Evolutionary conservation across 2,113 vertebrate genomes (phyloP), one percentile per base, ranked within the genome.

Genomic region (Elaphurus davidianus): DNA sequence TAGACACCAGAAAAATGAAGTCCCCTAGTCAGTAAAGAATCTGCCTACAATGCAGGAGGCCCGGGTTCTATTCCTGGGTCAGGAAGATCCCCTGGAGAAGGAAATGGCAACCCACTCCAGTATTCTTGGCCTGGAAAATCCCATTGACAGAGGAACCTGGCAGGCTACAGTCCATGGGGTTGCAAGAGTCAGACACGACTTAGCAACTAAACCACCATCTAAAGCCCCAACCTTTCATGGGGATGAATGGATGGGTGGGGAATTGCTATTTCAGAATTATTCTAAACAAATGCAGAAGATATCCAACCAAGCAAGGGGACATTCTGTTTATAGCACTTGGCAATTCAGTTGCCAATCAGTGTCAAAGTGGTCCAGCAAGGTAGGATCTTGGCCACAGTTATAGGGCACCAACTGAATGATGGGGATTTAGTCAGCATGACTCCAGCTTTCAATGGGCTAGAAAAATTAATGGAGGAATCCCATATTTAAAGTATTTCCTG

Each of bases 331-430:
- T 79, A 78, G 55, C 91, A 59, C 30, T 30, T 62, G 84, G 50
- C 33, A 92, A 9, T 91, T 95, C 28, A 45, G 33, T 71, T 95
- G 36, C 81, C 82, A 76, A n/a, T 90, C 47, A 33, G 33, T 76
- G n/a, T 88, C 82, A 64, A 67, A 93, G 43, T 94, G 25, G 59
- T 97, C 87, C 36, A 96, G 87, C 7, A 52, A 91, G 57, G 36
- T 36, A 82, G 82, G 27, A 28, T 67, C 60, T 89, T 93, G 54
- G 47, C 71, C 67, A 60, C 5, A 90, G 47, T 28, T 86, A 47
- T 82, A 10, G 54, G 91, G 54, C 1, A 81, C 36, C 12, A 67
- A 50, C 12, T 40, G 33, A 95, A 71, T 93, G 52, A 84, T 23
- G n/a, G 25, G 87, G 43, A 82, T 78, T 94, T 93, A 76, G 14